Percentiles rank a stretch among this genome's conserved stretches.
phyloP scores from a whole-genome alignment of 2,888 invertebrate species.

The Lutraria lutraria region DNA sequence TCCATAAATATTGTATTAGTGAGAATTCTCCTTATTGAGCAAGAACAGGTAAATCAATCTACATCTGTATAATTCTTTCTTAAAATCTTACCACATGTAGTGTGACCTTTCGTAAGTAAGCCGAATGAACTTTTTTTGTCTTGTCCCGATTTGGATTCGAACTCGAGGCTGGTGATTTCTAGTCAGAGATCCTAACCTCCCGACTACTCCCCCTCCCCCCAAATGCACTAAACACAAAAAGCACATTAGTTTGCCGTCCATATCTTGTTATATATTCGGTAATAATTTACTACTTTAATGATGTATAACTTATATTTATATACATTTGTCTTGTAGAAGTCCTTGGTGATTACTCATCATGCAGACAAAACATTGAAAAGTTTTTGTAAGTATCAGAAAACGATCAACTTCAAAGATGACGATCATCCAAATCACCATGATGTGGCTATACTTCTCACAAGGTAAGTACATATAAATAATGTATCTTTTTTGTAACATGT shows the following conservation, averaged over 20 bases:
- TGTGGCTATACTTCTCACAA: constrained; percentile 94
- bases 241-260: too few relatives aligned
- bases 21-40: constrained; percentile 92
- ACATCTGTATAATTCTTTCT: too few relatives aligned
- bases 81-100: too few relatives aligned
- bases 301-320: neutral
- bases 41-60: constrained; percentile 86
- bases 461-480: constrained; percentile 84
- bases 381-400: constrained; percentile 95
- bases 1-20: constrained; percentile 96
- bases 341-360: constrained; percentile 88
- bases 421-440: constrained; percentile 95
- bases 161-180: too few relatives aligned
- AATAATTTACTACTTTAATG: neutral
- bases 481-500: too few relatives aligned
- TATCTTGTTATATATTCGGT: too few relatives aligned
- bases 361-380: constrained; percentile 94
- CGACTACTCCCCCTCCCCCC: too few relatives aligned
- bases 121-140: too few relatives aligned
- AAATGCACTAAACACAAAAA: too few relatives aligned
- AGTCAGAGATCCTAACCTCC: too few relatives aligned
- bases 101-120: too few relatives aligned
- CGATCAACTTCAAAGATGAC: constrained; percentile 92
- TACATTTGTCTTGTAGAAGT: constrained; percentile 76
- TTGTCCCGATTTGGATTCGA: too few relatives aligned